phyloP scores from a whole-genome alignment of 2,113 vertebrate genomes.

The Oceanites oceanicus region DNA sequence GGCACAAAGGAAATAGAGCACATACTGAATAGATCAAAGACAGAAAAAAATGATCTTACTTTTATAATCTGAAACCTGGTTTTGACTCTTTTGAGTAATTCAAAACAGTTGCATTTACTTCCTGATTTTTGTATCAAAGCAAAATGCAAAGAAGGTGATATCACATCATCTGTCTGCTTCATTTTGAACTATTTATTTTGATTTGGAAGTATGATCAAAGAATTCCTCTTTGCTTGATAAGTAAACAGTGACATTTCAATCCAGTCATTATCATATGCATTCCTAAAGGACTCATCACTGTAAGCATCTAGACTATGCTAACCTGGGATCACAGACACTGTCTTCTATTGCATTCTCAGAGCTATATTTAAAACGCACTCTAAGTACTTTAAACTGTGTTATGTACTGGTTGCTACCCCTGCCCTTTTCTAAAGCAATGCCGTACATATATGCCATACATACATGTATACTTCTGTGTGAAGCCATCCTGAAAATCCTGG shows the following conservation, averaged over 20 bases:
- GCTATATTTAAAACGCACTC: background rate
- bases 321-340: background rate
- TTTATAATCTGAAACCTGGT: background rate
- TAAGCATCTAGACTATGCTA: background rate
- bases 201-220: constrained; percentile 54
- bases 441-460: background rate
- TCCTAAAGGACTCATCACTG: background rate
- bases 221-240: constrained; percentile 6
- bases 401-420: background rate
- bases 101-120: constrained; percentile 14
- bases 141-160: constrained; percentile 37
- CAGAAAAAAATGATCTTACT: background rate
- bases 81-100: background rate
- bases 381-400: background rate
- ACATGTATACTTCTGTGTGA: accelerated
- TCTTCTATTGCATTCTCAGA: background rate
- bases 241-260: constrained; percentile 13
- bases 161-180: background rate
- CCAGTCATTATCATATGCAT: background rate
- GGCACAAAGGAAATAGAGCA: background rate
- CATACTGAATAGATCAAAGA: background rate
- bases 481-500: background rate
- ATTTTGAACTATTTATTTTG: constrained; percentile 42
- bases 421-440: background rate
- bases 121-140: constrained; percentile 32